Evolutionary conservation across 2,113 vertebrate species (phyloP), one percentile per base, ranked within the genome.

Genomic region (Ophiodon elongatus): DNA sequence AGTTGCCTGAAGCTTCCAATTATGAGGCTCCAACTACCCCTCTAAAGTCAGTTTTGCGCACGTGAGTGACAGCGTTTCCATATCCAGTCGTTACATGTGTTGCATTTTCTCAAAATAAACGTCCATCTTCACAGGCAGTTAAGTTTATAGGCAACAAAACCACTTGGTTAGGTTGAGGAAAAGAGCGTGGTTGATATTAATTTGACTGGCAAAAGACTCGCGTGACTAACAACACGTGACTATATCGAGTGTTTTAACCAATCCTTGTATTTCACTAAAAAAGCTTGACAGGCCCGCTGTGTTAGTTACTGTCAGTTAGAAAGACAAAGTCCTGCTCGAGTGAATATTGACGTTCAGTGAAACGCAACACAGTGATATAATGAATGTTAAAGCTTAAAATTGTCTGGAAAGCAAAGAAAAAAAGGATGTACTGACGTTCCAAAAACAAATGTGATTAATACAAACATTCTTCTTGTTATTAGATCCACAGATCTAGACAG

Each of bases 381-480:
- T n/a, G n/a, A n/a, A n/a, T 43, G 50, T 31, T 59, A 47, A 79
- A 57, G 27, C 33, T 29, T 50, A 0, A 62, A 67, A 78, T 33
- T 68, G 33, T 63, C 73, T 69, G 39, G 52, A 70, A 67, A 52
- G 23, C 33, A 54, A 71, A 25, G 70, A 50, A 82, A 69, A 84
- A 10, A n/a, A 10, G 17, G 35, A 13, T 35, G 14, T 11, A 50
- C 31, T 66, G 17, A 21, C 13, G 41, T 23, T 13, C 17, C 11
- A 19, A 21, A 29, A 76, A 56, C n/a, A 37, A 8, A 33, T 27
- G 8, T 39, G 33, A 41, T 56, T 52, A 56, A 54, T 8, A 50
- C 47, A 45, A 45, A 43, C 41, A 43, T 13, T 43, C 39, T 0
- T 45, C 45, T 47, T 47, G 15, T 56, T 57, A 27, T 37, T 6